These are phyloP conservation scores for Aleiodes leptofemur DNA, from an alignment of 2,888 invertebrate genomes.

Conservation along the genomic window DNA sequence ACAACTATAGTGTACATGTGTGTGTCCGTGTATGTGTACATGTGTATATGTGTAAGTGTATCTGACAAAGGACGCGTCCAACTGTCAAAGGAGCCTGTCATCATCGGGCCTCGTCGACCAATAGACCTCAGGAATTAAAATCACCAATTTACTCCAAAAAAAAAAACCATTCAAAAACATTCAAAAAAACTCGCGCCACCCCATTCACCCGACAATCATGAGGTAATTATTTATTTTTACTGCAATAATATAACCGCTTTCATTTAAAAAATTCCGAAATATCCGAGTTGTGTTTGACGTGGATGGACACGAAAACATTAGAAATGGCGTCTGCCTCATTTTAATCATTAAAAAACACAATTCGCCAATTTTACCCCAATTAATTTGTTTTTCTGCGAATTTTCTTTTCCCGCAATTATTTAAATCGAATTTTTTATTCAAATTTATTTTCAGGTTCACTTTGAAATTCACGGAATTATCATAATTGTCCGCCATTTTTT, in stretches of 20 bases:
- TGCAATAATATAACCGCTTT: too few species aligned
- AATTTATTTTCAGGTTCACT: too few species aligned
- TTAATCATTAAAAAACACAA: not conserved
- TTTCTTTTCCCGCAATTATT: too few species aligned
- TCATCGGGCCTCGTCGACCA: not conserved
- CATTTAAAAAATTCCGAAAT: too few species aligned
- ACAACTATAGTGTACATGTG: too few species aligned
- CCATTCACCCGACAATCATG: not conserved
- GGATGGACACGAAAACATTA: not conserved
- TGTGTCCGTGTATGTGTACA: too few species aligned
- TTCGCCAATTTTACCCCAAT: not conserved
- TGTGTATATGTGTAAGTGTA: not conserved
- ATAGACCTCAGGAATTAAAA: not conserved
- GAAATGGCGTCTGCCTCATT: not conserved
- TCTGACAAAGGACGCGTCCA: constrained; percentile 15
- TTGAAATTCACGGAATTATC: constrained; percentile 5
- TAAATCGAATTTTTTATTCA: too few species aligned
- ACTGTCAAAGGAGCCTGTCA: constrained; percentile 21
- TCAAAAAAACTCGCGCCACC: too few species aligned
- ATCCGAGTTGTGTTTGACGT: too few species aligned
- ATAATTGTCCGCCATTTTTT: constrained; percentile 31
- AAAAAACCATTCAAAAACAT: not conserved
- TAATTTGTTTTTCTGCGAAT: too few species aligned
- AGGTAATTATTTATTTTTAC: not conserved
- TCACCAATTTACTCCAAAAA: not conserved